Conservation (phyloP, 2,113 vertebrate genomes). For the Gopherus evgoodei region DNA sequence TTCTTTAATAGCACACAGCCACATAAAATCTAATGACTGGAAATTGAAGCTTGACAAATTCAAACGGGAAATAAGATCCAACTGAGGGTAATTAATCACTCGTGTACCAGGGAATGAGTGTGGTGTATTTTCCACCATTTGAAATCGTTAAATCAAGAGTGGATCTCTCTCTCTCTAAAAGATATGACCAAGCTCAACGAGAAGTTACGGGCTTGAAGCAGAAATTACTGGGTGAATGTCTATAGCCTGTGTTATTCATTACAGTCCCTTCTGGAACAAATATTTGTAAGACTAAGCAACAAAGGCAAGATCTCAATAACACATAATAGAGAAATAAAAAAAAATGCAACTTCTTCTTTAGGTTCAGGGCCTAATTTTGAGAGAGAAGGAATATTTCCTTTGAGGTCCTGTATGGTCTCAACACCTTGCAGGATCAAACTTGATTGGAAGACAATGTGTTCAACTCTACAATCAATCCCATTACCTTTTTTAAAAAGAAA, state of each 20-base stretch:
- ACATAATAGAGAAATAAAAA: background rate
- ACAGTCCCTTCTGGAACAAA: background rate
- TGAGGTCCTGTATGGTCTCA: background rate
- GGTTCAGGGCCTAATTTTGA: background rate
- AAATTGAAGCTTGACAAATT: background rate
- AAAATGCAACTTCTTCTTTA: background rate
- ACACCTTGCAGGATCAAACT: background rate
- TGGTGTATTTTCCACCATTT: background rate
- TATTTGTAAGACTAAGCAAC: background rate
- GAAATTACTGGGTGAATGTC: background rate
- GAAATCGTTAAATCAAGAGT: background rate
- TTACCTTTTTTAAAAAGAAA: background rate
- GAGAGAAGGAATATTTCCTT: background rate
- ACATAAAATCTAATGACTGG: background rate
- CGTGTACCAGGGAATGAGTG: background rate
- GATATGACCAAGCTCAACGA: background rate
- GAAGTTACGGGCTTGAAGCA: background rate
- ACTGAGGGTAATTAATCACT: background rate
- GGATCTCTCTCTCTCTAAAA: background rate
- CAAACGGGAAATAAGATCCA: background rate
- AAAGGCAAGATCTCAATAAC: background rate
- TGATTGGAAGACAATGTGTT: background rate
- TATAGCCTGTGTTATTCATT: background rate
- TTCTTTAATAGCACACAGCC: background rate
- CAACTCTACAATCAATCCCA: background rate